These are phyloP conservation scores for Caenorhabditis sp. DNA, from an alignment of 2,888 invertebrate species.

Conservation along the genomic window DNA sequence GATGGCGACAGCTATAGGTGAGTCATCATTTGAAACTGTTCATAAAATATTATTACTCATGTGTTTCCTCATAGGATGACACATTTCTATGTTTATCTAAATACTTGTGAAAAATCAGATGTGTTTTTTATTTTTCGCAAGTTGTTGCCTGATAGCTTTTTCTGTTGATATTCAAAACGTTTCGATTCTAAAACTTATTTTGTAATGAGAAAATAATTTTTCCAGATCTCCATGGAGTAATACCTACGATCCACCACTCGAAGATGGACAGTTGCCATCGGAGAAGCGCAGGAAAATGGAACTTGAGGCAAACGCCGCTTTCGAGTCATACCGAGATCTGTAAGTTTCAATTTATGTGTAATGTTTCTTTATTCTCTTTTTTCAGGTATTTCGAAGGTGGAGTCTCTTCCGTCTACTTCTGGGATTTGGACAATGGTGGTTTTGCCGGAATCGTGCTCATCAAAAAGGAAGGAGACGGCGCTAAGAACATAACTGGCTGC, in stretches of 20 bases:
- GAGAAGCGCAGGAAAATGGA: conserved; percentile 95
- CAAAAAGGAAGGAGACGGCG: conserved; percentile 97
- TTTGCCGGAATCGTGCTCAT: conserved; percentile 98
- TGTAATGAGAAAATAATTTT: too few relatives aligned
- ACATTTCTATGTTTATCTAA: neutral
- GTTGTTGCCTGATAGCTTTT: too few relatives aligned
- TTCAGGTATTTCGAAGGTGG: conserved; percentile 94
- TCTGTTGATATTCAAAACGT: too few relatives aligned
- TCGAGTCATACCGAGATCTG: conserved; percentile 94
- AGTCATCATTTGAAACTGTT: conserved; percentile 7
- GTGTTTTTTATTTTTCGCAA: too few relatives aligned
- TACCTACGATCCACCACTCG: conserved; percentile 96
- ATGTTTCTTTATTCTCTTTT: neutral
- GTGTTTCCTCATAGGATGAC: neutral
- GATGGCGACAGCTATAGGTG: conserved; percentile 98
- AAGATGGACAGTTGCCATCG: conserved; percentile 98
- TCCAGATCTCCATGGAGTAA: conserved; percentile 97
- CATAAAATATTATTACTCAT: conserved; percentile 5
- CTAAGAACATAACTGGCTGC: conserved; percentile 98
- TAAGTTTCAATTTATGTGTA: conserved; percentile 39
- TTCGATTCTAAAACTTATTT: too few relatives aligned
- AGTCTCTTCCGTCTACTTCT: conserved; percentile 98
- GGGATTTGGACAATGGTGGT: conserved; percentile 97
- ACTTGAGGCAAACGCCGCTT: conserved; percentile 98
- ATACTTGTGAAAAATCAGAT: neutral